These are phyloP conservation scores for Sorex araneus DNA, from an alignment of 2,113 vertebrate species.

Conservation along the genomic window DNA sequence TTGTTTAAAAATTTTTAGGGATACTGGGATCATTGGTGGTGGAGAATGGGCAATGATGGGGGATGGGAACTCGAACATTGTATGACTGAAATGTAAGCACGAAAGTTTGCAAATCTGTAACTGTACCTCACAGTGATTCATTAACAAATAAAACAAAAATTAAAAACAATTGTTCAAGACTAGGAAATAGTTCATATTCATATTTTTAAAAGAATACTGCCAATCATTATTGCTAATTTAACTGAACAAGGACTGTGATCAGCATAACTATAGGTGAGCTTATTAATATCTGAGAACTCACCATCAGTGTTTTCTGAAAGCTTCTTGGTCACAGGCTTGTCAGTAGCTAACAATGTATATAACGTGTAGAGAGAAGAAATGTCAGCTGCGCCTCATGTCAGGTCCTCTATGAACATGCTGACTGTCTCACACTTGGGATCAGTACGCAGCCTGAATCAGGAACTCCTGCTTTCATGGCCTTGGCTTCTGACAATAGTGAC, in stretches of 20 bases:
- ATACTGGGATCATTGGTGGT: too few relatives aligned
- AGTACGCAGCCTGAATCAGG: neutral
- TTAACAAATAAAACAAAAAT: too few relatives aligned
- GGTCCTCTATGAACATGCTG: neutral
- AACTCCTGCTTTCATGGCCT: neutral
- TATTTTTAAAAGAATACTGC: neutral
- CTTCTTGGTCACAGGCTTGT: conserved; percentile 3
- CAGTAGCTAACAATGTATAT: neutral
- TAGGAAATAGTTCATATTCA: neutral
- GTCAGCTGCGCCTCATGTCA: neutral
- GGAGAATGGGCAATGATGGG: too few relatives aligned
- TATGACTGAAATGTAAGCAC: too few relatives aligned
- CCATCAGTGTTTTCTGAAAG: neutral
- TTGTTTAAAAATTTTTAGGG: conserved; percentile 45
- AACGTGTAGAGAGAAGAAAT: neutral
- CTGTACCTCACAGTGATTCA: too few relatives aligned
- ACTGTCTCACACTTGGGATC: neutral
- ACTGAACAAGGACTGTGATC: neutral
- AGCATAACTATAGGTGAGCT: neutral
- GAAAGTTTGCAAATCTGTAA: too few relatives aligned
- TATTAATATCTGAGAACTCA: neutral
- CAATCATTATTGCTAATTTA: neutral
- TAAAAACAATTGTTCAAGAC: too few relatives aligned
- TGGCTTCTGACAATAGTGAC: neutral
- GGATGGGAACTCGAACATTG: too few relatives aligned